Evolutionary conservation across 2,888 invertebrate species (phyloP), one percentile per base, ranked within the genome.

Genomic region (Tanypteryx hageni): DNA sequence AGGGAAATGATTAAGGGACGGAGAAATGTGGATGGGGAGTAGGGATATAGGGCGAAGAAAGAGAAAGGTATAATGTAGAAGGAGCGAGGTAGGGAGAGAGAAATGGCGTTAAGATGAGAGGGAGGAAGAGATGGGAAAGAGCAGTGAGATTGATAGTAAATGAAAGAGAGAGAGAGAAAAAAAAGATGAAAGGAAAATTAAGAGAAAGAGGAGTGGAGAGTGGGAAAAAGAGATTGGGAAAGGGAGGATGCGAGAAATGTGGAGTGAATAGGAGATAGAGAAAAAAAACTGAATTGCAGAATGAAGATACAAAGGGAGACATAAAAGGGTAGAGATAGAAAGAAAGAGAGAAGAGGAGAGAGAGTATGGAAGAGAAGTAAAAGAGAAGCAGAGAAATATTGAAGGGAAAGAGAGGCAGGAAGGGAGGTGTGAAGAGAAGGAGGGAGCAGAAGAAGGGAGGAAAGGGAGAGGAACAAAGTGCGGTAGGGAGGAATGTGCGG

Each of bases 281-380:
- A 22, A 58, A 22, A 58, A 3, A 27, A 13, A n/a, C 0, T 57
- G 27, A 58, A 11, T 11, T 22, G 16, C 31, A 58, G n/a, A 11
- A 85, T 7, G 58, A 85, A 14, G 18, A 18, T 14, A 86, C 61
- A 61, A 86, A 86, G 27, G 61, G 61, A 16, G 86, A 86, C 31
- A 11, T n/a, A 31, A 44, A 16, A 86, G 18, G 27, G 31, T 13
- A 59, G 58, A 27, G 22, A 59, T 22, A 5, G 10, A 14, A 13
- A 2, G 2, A 27, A 57, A n/a, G 13, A 16, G 27, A 9, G 3
- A 3, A 27, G 57, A 0, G 4, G 4, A 27, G 58, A 13, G 22
- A 85, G 57, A 10, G 58, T 56, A 27, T 58, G 85, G 57, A 1
- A 58, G 58, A 13, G 57, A 61, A 61, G 64, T 9, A 44, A 44